Conservation (phyloP, 2,797 vertebrate species). For the Lepilemur ruficaudatus region DNA sequence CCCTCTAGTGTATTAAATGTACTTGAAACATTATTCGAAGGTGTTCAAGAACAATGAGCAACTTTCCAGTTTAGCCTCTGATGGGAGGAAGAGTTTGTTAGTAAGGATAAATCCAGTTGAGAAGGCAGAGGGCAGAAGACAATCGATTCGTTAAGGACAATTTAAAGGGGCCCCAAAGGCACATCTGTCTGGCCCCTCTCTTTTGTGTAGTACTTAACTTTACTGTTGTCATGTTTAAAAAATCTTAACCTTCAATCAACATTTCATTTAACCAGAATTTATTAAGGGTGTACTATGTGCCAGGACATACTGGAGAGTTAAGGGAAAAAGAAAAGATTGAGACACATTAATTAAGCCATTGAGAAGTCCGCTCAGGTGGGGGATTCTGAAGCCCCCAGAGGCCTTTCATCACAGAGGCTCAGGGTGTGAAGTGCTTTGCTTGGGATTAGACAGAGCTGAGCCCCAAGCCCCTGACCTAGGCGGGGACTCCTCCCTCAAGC, state of each 20-base stretch:
- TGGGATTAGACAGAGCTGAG: not conserved
- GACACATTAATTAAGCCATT: not conserved
- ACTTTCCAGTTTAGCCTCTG: not conserved
- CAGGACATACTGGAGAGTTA: not conserved
- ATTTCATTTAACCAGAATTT: not conserved
- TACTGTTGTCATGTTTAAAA: not conserved
- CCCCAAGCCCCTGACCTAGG: not conserved
- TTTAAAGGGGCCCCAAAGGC: not conserved
- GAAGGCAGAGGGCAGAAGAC: not conserved
- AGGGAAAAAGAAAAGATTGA: not conserved
- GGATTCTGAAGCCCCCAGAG: not conserved
- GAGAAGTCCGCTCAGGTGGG: not conserved
- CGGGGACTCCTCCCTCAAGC: not conserved
- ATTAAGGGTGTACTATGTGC: not conserved
- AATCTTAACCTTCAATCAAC: not conserved
- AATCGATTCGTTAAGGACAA: not conserved
- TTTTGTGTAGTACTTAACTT: not conserved
- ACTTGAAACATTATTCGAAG: constrained; percentile 43
- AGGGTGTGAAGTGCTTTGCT: not conserved
- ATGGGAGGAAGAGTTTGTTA: not conserved
- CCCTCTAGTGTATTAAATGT: constrained; percentile 23
- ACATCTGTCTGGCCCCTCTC: not conserved
- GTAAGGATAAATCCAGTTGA: constrained; percentile 28
- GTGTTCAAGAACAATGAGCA: constrained; percentile 38
- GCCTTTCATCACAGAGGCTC: not conserved